Base-by-base conservation (phyloP, 2,888 invertebrate genomes). In the Hedychridium roseum region DNA sequence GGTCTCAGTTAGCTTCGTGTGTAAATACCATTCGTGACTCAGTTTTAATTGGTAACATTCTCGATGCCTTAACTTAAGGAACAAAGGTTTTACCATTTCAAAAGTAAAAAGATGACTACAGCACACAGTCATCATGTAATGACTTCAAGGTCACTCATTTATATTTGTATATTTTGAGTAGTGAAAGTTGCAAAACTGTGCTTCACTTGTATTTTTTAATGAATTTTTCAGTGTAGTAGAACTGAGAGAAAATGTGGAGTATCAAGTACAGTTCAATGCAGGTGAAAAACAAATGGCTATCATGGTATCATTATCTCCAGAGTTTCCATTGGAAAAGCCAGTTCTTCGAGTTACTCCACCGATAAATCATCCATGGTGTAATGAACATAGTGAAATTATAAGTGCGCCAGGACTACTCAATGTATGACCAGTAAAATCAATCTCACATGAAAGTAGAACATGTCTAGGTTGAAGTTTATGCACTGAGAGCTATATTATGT, bases 271-370 rank as follows among this genome's bases (percentile, higher is more conserved):
- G 64, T 92, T 92, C 66, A 78, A 81, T 27, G 84, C 87, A 28
- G 87, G 86, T 16, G 84, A 83, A 12, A 85, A 84, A 64, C 85
- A 83, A 68, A 85, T 91, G 79, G 83, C 84, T 47, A 79, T 92
- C 54, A 84, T 84, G 71, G 86, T 91, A 15, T 79, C 85, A 14
- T 70, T 92, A 44, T 82, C 86, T 12, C 83, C 84, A 1, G 88
- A 90, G 51, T 92, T 91, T 79, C 92, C 92, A 9, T 83, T 86
- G 70, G 89, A 90, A 62, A 88, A 87, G 70, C 92, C 91, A 3
- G 81, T 84, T 16, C 82, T 91, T 50, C 84, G 84, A 67, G 81
- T 91, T 3, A 84, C 84, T 45, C 91, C 91, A 0, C 75, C 81
- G 0, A 82, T 90, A 46, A 79, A 81, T 6, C 92, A 92, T 78